Evolutionary conservation across 2,113 vertebrate genomes (phyloP).

Genomic region (Micronycteris hirsuta): DNA sequence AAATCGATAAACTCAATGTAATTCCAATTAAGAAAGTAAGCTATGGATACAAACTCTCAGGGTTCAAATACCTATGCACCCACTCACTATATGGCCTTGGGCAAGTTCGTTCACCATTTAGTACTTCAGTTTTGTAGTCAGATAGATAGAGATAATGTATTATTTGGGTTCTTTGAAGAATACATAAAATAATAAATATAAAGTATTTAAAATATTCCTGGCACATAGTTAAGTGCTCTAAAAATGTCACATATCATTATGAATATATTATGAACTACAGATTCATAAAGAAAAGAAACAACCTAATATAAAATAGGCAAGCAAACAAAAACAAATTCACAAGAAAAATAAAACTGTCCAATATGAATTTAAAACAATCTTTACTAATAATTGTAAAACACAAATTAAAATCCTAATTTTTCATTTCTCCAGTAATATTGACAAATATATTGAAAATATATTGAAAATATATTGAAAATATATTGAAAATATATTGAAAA

Average conservation of each 20-base stretch:
- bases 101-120: background rate
- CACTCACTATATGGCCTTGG: background rate
- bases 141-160: background rate
- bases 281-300: background rate
- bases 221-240: background rate
- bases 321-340: background rate
- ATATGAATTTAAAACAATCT: background rate
- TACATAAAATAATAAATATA: background rate
- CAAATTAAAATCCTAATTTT: background rate
- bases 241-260: background rate
- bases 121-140: background rate
- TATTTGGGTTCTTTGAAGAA: background rate
- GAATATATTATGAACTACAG: background rate
- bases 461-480: slow-evolving; percentile 30
- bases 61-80: background rate
- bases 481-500: slow-evolving; percentile 28
- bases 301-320: background rate
- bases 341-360: background rate
- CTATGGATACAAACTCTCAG: background rate
- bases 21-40: background rate
- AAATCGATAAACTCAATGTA: background rate
- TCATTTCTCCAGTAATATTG: background rate
- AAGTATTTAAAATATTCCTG: background rate
- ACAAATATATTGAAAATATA: slow-evolving; percentile 27
- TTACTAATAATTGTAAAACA: background rate